Evolutionary conservation across 2,888 invertebrate genomes (phyloP), one percentile per base, ranked within the genome.

Genomic region (Oscheius myriophilus): DNA sequence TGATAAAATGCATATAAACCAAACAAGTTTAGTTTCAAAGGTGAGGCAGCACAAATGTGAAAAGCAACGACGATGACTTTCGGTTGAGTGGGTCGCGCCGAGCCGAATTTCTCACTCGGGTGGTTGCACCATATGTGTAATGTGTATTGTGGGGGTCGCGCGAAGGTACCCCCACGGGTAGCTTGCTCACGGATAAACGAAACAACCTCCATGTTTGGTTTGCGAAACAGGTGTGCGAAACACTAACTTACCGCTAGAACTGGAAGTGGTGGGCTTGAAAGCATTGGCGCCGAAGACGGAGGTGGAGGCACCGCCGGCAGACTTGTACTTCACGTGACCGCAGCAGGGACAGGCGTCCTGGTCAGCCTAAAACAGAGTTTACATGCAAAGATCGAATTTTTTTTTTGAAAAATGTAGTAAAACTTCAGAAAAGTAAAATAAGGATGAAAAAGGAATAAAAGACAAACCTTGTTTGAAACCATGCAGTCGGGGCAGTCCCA

Each of bases 401-500:
- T 6, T 33, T 6, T 33, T 33, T 33, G 9, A 33, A 33, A 33
- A 6, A 33, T 33, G 33, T 33, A 33, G 3, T 33, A 6, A 33
- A 33, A 9, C 4, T 6, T 3, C 9, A 3, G 3, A 33, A 33
- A 33, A 33, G 33, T 33, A 9, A 33, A 33, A 33, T 6, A 33
- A 9, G 33, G 4, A 6, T 9, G 33, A 33, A 33, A 33, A 9
- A 33, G 33, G 33, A 33, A 33, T 6, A 3, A 33, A 9, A 9
- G 33, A 33, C 21, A 6, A 11, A 59, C 59, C 59, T 42, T 59
- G n/a, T 59, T 59, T 1, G 59, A 59, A 59, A 59, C 59, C 21
- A 59, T 25, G 59, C 59, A 59, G 42, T 59, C 59, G 16, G 59
- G 59, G 45, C 59, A 59, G 23, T 12, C 16, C 59, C 59, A 59